Evolutionary conservation across 2,888 invertebrate genomes (phyloP).

Genomic region (Glyphotaelius pellucidus): DNA sequence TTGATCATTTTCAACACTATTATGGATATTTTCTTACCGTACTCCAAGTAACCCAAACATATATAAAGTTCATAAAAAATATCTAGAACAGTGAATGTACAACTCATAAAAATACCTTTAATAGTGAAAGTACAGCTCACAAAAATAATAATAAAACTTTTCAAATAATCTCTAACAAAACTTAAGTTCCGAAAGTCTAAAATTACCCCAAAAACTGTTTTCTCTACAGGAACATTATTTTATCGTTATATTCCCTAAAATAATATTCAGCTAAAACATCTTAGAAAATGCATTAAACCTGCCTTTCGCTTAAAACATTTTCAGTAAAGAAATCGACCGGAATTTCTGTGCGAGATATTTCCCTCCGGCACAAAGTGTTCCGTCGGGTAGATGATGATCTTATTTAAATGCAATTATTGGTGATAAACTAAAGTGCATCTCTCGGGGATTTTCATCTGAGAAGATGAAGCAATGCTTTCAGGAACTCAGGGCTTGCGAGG

Average conservation of each 20-base stretch:
- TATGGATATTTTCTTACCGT: background rate
- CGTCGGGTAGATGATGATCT: conserved; percentile 37
- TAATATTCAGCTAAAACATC: background rate
- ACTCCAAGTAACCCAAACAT: too few relatives aligned
- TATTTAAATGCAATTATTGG: conserved; percentile 50
- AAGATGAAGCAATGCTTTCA: conserved; percentile 27
- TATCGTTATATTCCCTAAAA: background rate
- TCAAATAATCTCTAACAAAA: background rate
- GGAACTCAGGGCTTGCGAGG: background rate
- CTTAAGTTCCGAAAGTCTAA: background rate
- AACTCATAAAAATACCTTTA: too few relatives aligned
- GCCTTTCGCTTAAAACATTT: background rate
- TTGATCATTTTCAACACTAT: background rate
- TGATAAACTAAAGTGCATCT: conserved; percentile 44
- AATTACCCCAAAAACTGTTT: background rate
- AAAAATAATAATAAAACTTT: background rate
- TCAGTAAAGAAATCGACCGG: background rate
- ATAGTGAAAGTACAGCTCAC: background rate
- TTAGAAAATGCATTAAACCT: background rate
- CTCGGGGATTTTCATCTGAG: background rate
- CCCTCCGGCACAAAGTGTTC: conserved; percentile 15
- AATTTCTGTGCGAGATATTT: background rate
- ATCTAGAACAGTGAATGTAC: too few relatives aligned
- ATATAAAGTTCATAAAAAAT: too few relatives aligned
- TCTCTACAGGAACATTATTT: background rate